Evolutionary conservation across 1,140 invertebrate species (phyloP).

Genomic region (Phortica variegata): DNA sequence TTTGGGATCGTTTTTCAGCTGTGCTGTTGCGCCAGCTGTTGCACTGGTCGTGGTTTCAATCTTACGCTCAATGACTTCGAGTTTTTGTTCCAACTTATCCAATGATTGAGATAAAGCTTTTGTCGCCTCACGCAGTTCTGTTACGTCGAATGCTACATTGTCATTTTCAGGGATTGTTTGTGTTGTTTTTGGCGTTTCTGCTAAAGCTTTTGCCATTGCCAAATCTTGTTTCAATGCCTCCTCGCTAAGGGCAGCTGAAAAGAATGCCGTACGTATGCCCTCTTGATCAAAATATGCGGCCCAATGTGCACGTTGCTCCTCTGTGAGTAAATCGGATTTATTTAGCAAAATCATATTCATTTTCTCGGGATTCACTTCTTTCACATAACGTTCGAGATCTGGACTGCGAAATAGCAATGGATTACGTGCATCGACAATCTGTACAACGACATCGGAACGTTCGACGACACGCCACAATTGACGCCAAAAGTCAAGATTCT

Average conservation of each 20-base stretch:
- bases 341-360: slow-evolving; percentile 87
- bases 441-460: slow-evolving; percentile 90
- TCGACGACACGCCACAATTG: slow-evolving; percentile 98
- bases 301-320: slow-evolving; percentile 81
- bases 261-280: slow-evolving; percentile 75
- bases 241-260: slow-evolving; percentile 71
- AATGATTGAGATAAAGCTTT: slow-evolving; percentile 59
- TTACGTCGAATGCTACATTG: slow-evolving; percentile 28
- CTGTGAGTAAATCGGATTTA: slow-evolving; percentile 92
- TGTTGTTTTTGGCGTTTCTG: slow-evolving; percentile 21
- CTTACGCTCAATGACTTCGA: slow-evolving; percentile 58
- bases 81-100: slow-evolving; percentile 57
- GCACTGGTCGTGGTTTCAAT: slow-evolving; percentile 9
- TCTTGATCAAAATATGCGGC: slow-evolving; percentile 79
- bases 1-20: slow-evolving; percentile 58
- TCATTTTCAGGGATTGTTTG: slow-evolving; percentile 12
- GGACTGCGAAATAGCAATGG: slow-evolving; percentile 91
- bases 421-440: slow-evolving; percentile 97
- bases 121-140: slow-evolving; percentile 52
- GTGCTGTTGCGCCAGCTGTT: not conserved
- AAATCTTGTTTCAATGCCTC: slow-evolving; percentile 61
- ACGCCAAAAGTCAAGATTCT: slow-evolving; percentile 97
- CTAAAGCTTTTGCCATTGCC: slow-evolving; percentile 35
- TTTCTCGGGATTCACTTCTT: slow-evolving; percentile 78
- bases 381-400: slow-evolving; percentile 93